phyloP scores from a whole-genome alignment of 2,888 invertebrate species.

The Stenodema calcarata region DNA sequence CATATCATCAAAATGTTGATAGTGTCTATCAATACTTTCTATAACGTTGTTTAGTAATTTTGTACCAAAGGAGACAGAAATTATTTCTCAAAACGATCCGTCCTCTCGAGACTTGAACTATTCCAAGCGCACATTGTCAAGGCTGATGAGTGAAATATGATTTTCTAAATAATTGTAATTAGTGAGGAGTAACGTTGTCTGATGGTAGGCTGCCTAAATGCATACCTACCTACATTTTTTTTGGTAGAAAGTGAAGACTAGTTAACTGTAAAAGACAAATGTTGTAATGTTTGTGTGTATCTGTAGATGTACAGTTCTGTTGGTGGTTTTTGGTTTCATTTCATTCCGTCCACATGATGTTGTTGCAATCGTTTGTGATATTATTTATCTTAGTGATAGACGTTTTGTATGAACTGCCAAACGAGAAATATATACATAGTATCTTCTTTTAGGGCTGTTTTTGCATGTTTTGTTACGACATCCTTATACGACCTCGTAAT shows the following conservation, averaged over 20 bases:
- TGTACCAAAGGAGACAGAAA: not conserved
- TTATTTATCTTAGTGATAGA: not conserved
- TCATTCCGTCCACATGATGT: not conserved
- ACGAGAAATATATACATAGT: not conserved
- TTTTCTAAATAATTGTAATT: not conserved
- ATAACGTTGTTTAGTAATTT: no score
- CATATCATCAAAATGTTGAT: no score
- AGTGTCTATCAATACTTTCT: no score
- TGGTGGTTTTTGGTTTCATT: not conserved
- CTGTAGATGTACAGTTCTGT: no score
- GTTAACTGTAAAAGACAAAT: no score
- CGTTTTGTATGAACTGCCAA: not conserved
- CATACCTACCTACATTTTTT: no score
- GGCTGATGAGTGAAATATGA: not conserved
- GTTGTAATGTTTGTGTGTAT: no score
- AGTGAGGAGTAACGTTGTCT: no score
- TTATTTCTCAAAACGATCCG: not conserved
- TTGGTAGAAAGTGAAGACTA: no score
- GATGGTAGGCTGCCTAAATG: no score
- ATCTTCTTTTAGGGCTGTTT: not conserved
- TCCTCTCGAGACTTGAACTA: not conserved
- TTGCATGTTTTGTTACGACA: no score
- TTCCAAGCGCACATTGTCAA: not conserved
- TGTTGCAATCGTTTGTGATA: not conserved
- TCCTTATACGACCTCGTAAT: no score